Evolutionary conservation across 2,888 invertebrate species (phyloP), one percentile per base, ranked within the genome.

Genomic region (Chorisops tibialis): DNA sequence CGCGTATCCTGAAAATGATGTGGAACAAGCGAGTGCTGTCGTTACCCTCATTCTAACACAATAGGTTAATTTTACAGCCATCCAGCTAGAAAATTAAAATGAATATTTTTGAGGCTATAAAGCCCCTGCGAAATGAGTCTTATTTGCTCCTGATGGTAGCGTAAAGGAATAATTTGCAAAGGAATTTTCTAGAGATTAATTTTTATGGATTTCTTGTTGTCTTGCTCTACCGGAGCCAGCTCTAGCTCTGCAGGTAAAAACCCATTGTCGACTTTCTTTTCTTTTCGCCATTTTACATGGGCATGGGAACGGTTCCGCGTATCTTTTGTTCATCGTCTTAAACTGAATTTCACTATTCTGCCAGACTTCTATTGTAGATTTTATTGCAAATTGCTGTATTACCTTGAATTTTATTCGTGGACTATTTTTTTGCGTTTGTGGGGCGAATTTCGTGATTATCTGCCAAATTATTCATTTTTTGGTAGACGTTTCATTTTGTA

Each of bases 121-220:
- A 63, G 60, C 62, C 52, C 59, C 59, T 4, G 47, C 58, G 61
- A 65, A 65, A 65, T 65, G 65, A 65, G 63, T 65, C 65, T 65
- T 65, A 65, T 65, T 65, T 63, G 54, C 48, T 63, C 61, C 52
- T 63, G 65, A 65, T 65, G 65, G 61, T 30, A 51, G 16, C 30
- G 18, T 52, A 51, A 61, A 52, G 52, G 61, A 60, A 65, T 62
- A 62, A 62, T 56, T 62, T 62, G 56, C 62, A 56, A 60, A 64
- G 66, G 67, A 69, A 69, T 70, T 69, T 70, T 70, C 68, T 69
- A 67, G 66, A 69, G 70, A 69, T 70, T 70, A 69, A 70, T 68
- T 70, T 70, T 70, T 70, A 70, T 70, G 68, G 66, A 70, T 67
- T 62, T 67, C 66, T 52, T 56, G 56, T 51, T 52, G 51, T 61